These are phyloP conservation scores for Brachirus orientalis DNA, from an alignment of 2,113 vertebrate species.

Conservation along the genomic window DNA sequence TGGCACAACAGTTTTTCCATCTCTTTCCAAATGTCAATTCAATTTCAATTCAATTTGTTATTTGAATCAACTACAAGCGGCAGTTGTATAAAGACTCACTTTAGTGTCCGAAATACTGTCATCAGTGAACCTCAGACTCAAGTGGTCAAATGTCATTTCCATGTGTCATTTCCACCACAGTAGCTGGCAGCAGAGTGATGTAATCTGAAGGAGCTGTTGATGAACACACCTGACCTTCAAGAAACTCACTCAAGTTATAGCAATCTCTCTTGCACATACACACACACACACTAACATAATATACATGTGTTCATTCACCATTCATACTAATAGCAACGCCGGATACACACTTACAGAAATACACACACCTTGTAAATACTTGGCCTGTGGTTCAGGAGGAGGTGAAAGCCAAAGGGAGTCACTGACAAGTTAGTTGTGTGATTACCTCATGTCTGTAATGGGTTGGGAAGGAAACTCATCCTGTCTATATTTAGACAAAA, in stretches of 20 bases:
- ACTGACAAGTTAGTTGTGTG: slow-evolving; percentile 60
- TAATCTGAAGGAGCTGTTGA: slow-evolving; percentile 56
- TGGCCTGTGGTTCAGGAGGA: slow-evolving; percentile 48
- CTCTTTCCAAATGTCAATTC: background rate
- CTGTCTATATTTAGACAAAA: slow-evolving; percentile 67
- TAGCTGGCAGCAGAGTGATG: slow-evolving; percentile 35
- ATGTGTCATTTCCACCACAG: slow-evolving; percentile 56
- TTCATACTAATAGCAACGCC: slow-evolving; percentile 21
- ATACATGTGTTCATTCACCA: slow-evolving; percentile 53
- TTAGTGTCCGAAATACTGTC: slow-evolving; percentile 52
- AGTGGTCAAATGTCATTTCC: slow-evolving; percentile 47
- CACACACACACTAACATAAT: slow-evolving; percentile 40
- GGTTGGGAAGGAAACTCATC: slow-evolving; percentile 51
- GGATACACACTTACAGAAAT: slow-evolving; percentile 57
- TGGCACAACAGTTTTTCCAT: background rate
- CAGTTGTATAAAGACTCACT: slow-evolving; percentile 38
- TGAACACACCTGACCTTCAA: slow-evolving; percentile 47
- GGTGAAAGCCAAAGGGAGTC: slow-evolving; percentile 65
- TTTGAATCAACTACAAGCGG: background rate
- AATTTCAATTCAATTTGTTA: background rate
- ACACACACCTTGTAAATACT: slow-evolving; percentile 68
- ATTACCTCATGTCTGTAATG: slow-evolving; percentile 74
- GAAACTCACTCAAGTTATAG: slow-evolving; percentile 63
- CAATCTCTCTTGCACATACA: slow-evolving; percentile 12
- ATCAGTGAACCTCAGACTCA: slow-evolving; percentile 49